Evolutionary conservation across 2,888 invertebrate species (phyloP).

Genomic region (Aspidiotus destructor): DNA sequence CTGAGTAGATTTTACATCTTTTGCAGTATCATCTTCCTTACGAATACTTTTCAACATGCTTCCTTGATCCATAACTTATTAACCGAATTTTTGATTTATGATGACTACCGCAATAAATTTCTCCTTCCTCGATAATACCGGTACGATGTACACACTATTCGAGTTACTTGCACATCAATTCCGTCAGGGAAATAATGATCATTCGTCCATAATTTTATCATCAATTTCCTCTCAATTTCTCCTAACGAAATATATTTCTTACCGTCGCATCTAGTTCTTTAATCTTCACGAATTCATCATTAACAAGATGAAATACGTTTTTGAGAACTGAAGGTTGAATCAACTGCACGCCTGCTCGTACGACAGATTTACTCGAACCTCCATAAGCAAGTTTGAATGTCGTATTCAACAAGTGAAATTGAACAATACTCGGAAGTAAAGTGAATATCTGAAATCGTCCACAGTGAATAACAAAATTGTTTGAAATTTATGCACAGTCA

Average conservation of each 20-base stretch:
- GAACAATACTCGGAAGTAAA: slow-evolving; percentile 40
- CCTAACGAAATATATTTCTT: slow-evolving; percentile 34
- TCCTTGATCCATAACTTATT: no score
- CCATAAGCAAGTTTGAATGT: slow-evolving; percentile 44
- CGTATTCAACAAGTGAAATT: slow-evolving; percentile 46
- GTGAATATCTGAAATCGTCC: slow-evolving; percentile 31
- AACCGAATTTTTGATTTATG: no score
- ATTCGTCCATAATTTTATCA: slow-evolving; percentile 1
- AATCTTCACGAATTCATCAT: slow-evolving; percentile 71
- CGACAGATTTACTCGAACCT: slow-evolving; percentile 27
- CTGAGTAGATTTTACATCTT: no score
- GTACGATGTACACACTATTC: no score
- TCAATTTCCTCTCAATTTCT: not conserved
- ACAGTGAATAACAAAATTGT: not conserved
- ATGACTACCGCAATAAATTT: no score
- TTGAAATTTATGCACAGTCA: no score
- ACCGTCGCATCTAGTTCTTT: slow-evolving; percentile 54
- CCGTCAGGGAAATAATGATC: no score
- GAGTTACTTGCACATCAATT: no score
- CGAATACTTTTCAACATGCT: no score
- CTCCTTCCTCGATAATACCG: no score
- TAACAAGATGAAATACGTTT: slow-evolving; percentile 60
- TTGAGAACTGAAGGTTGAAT: slow-evolving; percentile 51
- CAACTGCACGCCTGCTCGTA: slow-evolving; percentile 44
- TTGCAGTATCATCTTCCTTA: no score